Evolutionary conservation across 2,797 vertebrate genomes (phyloP).

Genomic region (Manis javanica): DNA sequence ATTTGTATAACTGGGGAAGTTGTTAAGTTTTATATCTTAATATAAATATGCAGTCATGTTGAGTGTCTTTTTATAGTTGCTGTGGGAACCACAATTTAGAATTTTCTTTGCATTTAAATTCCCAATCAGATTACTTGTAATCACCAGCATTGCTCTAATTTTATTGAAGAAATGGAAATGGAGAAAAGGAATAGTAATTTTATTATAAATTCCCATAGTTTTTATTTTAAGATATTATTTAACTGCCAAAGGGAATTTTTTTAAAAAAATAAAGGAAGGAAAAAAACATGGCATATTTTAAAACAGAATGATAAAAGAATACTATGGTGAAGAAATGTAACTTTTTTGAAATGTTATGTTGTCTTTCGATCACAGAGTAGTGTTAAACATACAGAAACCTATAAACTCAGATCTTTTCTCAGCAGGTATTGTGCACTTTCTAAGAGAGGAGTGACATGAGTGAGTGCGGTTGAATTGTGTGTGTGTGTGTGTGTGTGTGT

Average conservation of each 20-base stretch:
- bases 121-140: constrained; percentile 78
- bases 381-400: background rate
- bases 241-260: constrained; percentile 51
- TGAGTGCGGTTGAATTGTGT: background rate
- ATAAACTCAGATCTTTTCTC: background rate
- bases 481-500: background rate
- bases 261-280: constrained; percentile 1
- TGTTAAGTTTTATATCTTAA: constrained; percentile 84
- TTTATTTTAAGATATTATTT: constrained; percentile 77
- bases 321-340: constrained; percentile 62
- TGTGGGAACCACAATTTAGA: constrained; percentile 81
- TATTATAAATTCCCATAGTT: constrained; percentile 73
- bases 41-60: constrained; percentile 83
- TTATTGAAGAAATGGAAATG: constrained; percentile 78
- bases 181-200: constrained; percentile 74
- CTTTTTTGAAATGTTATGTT: constrained; percentile 57
- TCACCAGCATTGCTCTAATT: constrained; percentile 74
- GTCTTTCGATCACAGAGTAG: constrained; percentile 64
- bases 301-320: constrained; percentile 68
- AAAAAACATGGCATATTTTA: constrained; percentile 62
- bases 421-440: background rate
- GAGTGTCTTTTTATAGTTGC: constrained; percentile 84
- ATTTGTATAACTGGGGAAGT: constrained; percentile 83
- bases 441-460: background rate
- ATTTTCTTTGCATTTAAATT: constrained; percentile 83